Evolutionary conservation across 2,888 invertebrate species (phyloP).

Genomic region (Neocrepidodera transversa): DNA sequence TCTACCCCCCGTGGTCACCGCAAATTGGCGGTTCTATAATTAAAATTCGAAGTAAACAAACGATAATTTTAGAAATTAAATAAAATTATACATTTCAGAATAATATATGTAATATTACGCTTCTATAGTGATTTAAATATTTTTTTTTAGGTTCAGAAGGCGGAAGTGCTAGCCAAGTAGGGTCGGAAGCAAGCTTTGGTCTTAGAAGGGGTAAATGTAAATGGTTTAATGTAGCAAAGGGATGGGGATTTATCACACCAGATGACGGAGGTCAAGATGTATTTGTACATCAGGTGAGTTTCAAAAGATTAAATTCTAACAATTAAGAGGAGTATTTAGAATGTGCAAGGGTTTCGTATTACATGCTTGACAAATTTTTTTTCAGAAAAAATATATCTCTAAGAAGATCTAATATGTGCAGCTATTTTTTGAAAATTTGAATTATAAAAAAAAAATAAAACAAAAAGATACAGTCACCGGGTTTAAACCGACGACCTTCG

Average conservation of each 20-base stretch:
- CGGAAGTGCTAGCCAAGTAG: constrained; percentile 59
- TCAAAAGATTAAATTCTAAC: neutral
- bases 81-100: too few species aligned
- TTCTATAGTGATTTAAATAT: constrained; percentile 2
- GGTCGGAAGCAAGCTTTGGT: constrained; percentile 64
- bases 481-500: too few species aligned
- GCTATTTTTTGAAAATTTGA: too few species aligned
- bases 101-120: too few species aligned
- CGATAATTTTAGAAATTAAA: neutral
- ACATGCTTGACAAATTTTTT: too few species aligned
- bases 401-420: too few species aligned
- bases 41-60: too few species aligned
- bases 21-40: neutral
- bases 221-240: constrained; percentile 96
- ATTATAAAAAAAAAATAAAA: too few species aligned
- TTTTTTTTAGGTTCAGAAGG: constrained; percentile 58
- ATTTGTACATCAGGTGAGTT: constrained; percentile 89
- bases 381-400: too few species aligned
- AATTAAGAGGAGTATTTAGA: too few species aligned
- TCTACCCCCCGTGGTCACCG: neutral
- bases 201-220: constrained; percentile 84
- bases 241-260: constrained; percentile 93
- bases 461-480: too few species aligned
- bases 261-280: constrained; percentile 90
- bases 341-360: too few species aligned